A percentile compares a stretch with the other conserved stretches of the same genome.
Conservation (phyloP, 23 tunicate species). For the Trididemnum nubilum region DNA sequence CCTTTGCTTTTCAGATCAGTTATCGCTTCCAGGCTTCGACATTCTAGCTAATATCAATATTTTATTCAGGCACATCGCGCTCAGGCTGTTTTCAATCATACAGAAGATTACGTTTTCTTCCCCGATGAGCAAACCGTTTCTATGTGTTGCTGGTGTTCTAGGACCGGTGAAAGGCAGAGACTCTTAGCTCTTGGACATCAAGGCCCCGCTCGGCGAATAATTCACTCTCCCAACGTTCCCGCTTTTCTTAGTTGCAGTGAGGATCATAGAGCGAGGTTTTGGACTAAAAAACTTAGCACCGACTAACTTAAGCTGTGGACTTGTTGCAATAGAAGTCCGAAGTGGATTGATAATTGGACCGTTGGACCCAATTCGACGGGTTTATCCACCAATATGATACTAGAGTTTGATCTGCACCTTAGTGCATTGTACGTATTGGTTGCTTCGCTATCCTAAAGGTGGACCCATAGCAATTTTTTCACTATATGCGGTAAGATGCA, state of each 20-base stretch:
- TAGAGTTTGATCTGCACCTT: no score
- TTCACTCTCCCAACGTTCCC: conserved; percentile 83
- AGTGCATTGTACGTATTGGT: no score
- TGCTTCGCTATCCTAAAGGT: no score
- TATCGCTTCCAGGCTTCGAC: no score
- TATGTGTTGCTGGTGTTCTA: conserved; percentile 86
- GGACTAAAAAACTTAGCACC: conserved; percentile 61
- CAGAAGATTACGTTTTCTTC: conserved; percentile 84
- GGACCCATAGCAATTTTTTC: no score
- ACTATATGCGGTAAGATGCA: no score
- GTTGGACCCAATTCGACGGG: no score
- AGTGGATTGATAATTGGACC: no score
- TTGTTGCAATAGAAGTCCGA: not conserved
- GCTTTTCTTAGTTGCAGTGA: conserved; percentile 91
- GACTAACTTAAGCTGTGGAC: conserved; percentile 22
- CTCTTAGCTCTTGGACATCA: conserved; percentile 88
- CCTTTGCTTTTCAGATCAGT: no score
- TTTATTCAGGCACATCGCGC: conserved; percentile 62
- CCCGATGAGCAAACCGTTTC: conserved; percentile 90
- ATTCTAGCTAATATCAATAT: no score
- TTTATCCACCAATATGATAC: no score
- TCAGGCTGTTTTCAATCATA: conserved; percentile 90
- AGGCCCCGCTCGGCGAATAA: conserved; percentile 73
- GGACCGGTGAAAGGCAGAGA: conserved; percentile 80
- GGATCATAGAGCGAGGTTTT: conserved; percentile 88